phyloP scores from a whole-genome alignment of 2,797 vertebrate species.

The Peromyscus melanophrys region DNA sequence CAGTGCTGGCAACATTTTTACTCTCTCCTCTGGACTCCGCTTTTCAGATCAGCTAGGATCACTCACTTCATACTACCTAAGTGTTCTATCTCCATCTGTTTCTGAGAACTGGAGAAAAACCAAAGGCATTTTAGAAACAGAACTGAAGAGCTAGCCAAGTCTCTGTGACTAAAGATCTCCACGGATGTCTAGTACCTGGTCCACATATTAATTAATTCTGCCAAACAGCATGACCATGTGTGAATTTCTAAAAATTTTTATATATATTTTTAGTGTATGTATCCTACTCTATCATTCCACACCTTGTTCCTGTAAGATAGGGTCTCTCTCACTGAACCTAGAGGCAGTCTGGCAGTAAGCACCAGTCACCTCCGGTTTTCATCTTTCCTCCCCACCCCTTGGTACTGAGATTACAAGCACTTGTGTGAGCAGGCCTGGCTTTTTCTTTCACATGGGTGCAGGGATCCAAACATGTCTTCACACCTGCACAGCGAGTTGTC shows the following conservation, averaged over 20 bases:
- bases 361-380: not conserved
- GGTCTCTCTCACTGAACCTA: not conserved
- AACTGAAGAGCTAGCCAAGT: not conserved
- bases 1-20: not conserved
- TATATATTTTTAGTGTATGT: not conserved
- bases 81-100: not conserved
- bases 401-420: not conserved
- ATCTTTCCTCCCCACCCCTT: not conserved
- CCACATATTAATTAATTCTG: slow-evolving; percentile 41
- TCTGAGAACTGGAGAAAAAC: slow-evolving; percentile 20
- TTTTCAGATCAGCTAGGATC: not conserved
- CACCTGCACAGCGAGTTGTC: not conserved
- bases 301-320: not conserved
- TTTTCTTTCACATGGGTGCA: not conserved
- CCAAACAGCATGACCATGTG: not conserved
- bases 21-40: not conserved
- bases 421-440: not conserved
- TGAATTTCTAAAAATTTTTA: not conserved
- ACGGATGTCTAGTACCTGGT: not conserved
- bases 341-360: not conserved
- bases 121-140: not conserved
- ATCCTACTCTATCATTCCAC: not conserved
- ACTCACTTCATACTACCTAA: slow-evolving; percentile 25
- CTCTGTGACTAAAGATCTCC: not conserved
- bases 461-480: not conserved